Percentiles rank a stretch among this genome's conserved stretches.
Evolutionary conservation across 2,888 invertebrate genomes (phyloP).

Genomic region (Apoderus coryli): DNA sequence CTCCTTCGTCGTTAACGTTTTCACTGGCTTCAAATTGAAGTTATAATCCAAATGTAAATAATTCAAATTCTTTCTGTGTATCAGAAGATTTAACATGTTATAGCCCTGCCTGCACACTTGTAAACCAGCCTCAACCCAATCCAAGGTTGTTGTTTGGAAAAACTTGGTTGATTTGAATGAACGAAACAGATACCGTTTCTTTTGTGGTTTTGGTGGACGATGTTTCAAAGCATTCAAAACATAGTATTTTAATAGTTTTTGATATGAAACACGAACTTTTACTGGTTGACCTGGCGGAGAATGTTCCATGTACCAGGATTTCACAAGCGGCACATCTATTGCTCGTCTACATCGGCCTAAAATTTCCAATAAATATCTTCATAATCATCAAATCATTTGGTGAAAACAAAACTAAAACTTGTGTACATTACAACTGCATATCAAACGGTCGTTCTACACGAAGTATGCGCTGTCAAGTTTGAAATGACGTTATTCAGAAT

Average conservation of each 20-base stretch:
- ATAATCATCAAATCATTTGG: too few species aligned
- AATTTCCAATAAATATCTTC: too few species aligned
- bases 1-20: constrained; percentile 98
- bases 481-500: too few species aligned
- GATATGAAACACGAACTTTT: constrained; percentile 97
- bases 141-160: constrained; percentile 97
- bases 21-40: constrained; percentile 98
- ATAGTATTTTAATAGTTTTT: constrained; percentile 95
- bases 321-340: constrained; percentile 93
- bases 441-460: too few species aligned
- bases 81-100: constrained; percentile 97
- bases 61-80: constrained; percentile 98
- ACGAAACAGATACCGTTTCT: constrained; percentile 93
- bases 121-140: constrained; percentile 99
- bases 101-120: constrained; percentile 99
- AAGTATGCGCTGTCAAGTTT: too few species aligned
- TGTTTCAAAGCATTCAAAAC: constrained; percentile 97
- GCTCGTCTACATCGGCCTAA: constrained; percentile 80
- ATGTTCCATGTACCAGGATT: constrained; percentile 93
- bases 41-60: constrained; percentile 99
- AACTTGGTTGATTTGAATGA: constrained; percentile 99
- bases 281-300: constrained; percentile 94
- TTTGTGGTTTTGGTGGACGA: constrained; percentile 94
- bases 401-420: too few species aligned
- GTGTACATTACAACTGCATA: too few species aligned